Conservation (phyloP, 2,888 invertebrate species). For the Pteria penguin region DNA sequence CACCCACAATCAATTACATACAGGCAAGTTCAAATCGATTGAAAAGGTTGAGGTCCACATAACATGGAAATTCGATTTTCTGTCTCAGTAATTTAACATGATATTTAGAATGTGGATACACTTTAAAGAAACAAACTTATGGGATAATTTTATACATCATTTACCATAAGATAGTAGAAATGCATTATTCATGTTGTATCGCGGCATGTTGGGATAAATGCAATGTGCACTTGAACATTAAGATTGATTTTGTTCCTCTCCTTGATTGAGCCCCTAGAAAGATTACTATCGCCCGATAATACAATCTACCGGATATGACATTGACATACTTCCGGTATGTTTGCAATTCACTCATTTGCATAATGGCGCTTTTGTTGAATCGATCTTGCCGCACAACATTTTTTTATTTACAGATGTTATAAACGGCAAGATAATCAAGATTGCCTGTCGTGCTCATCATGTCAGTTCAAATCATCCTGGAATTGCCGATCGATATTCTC, state of each 20-base stretch:
- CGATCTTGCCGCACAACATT: background rate
- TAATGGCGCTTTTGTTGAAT: background rate
- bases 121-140: too few relatives aligned
- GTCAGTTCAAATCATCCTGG: background rate
- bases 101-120: too few relatives aligned
- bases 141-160: too few relatives aligned
- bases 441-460: background rate
- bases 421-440: conserved; percentile 3
- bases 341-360: conserved; percentile 8
- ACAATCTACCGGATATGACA: conserved; percentile 12
- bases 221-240: background rate
- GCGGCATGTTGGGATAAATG: background rate
- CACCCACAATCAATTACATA: too few relatives aligned
- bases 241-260: background rate
- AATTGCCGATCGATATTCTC: background rate
- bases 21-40: too few relatives aligned
- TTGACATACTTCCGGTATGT: conserved; percentile 12
- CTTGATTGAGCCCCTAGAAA: conserved; percentile 6
- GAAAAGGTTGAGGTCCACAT: too few relatives aligned
- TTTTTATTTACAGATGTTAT: conserved; percentile 8
- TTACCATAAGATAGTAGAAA: too few relatives aligned
- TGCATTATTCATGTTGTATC: conserved; percentile 7
- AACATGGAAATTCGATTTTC: too few relatives aligned
- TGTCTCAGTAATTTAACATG: too few relatives aligned
- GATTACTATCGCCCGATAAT: conserved; percentile 10